Conservation (phyloP, 1,140 invertebrate species). For the Uloborus diversus region DNA sequence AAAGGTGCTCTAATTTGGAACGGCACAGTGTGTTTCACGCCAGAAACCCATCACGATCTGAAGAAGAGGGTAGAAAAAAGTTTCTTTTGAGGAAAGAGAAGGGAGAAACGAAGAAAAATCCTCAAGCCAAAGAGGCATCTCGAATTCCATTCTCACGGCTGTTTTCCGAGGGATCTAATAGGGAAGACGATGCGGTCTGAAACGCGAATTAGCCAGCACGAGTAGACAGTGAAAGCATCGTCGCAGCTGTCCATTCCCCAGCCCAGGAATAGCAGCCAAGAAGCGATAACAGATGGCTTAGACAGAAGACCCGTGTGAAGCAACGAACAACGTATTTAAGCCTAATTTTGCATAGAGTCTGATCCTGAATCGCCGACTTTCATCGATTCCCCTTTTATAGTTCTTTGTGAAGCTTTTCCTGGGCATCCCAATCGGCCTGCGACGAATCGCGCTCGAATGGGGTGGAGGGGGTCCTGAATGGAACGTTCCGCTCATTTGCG, state of each 20-base stretch:
- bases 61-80: slow-evolving; percentile 36
- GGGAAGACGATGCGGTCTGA: slow-evolving; percentile 31
- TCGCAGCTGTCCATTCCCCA: slow-evolving; percentile 39
- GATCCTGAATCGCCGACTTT: slow-evolving; percentile 46
- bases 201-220: slow-evolving; percentile 38
- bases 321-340: slow-evolving; percentile 36
- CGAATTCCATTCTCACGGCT: slow-evolving; percentile 53
- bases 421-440: slow-evolving; percentile 50
- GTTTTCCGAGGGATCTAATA: slow-evolving; percentile 31
- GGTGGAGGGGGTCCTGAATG: slow-evolving; percentile 26
- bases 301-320: slow-evolving; percentile 43
- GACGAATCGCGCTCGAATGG: slow-evolving; percentile 43
- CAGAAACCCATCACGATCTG: slow-evolving; percentile 12
- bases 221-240: slow-evolving; percentile 17
- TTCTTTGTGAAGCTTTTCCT: slow-evolving; percentile 42
- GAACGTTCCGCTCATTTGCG: slow-evolving; percentile 46
- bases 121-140: slow-evolving; percentile 46
- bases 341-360: slow-evolving; percentile 50
- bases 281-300: slow-evolving; percentile 44
- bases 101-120: slow-evolving; percentile 23
- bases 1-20: slow-evolving; percentile 34
- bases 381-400: slow-evolving; percentile 36
- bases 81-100: slow-evolving; percentile 12
- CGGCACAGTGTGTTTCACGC: slow-evolving; percentile 36
- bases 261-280: slow-evolving; percentile 26